Evolutionary conservation across 92 coral and sea anemone genomes (phyloP).

Genomic region (Paragorgia papillata): DNA sequence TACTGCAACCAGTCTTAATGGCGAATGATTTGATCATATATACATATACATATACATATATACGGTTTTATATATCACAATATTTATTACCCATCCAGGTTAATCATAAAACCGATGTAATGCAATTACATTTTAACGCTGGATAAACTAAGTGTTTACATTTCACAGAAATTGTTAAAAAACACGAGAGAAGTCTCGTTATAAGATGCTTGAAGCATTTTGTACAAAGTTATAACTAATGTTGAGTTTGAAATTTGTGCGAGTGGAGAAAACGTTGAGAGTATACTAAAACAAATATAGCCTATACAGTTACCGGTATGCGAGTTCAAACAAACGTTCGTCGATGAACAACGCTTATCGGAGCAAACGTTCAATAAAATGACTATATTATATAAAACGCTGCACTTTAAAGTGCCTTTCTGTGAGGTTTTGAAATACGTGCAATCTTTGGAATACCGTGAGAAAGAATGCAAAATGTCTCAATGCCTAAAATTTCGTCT

Average conservation of each 20-base stretch:
- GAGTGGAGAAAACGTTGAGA: not conserved
- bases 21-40: slow-evolving; percentile 17
- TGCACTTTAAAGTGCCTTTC: too few relatives aligned
- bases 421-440: too few relatives aligned
- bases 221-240: not conserved
- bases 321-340: too few relatives aligned
- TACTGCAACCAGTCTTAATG: too few relatives aligned
- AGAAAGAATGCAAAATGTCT: too few relatives aligned
- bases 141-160: slow-evolving; percentile 21
- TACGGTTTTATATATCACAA: not conserved
- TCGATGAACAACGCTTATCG: too few relatives aligned
- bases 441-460: too few relatives aligned
- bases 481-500: too few relatives aligned
- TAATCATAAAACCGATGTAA: not conserved
- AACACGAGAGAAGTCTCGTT: slow-evolving; percentile 49
- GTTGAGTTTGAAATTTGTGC: not conserved
- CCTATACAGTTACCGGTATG: too few relatives aligned
- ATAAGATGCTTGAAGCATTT: slow-evolving; percentile 39
- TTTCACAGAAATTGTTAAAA: slow-evolving; percentile 38
- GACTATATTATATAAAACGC: too few relatives aligned
- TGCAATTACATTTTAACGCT: slow-evolving; percentile 33
- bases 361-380: too few relatives aligned
- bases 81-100: not conserved
- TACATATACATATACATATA: slow-evolving; percentile 16
- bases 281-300: not conserved